phyloP scores from a whole-genome alignment of 2,797 vertebrate species.

The Mormyrus proboscirostris region DNA sequence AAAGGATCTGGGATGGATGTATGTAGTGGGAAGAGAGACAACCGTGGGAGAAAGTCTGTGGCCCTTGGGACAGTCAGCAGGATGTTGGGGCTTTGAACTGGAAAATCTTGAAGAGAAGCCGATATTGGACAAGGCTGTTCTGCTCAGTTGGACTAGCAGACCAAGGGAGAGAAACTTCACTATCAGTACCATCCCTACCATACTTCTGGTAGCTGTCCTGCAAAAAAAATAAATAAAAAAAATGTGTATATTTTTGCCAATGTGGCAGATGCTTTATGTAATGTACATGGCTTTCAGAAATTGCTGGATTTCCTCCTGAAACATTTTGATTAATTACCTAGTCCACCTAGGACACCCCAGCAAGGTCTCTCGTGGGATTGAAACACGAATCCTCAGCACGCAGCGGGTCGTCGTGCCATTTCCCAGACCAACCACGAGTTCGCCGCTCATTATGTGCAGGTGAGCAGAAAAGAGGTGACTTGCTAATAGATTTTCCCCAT shows the following conservation, averaged over 20 bases:
- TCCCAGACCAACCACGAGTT: slow-evolving; percentile 14
- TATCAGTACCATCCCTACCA: neutral
- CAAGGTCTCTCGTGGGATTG: neutral
- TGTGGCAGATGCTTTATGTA: neutral
- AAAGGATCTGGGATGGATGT: neutral
- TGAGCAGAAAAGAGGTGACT: slow-evolving; percentile 3
- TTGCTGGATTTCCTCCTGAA: neutral
- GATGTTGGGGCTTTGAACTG: neutral
- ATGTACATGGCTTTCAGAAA: neutral
- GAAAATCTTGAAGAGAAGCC: slow-evolving; percentile 4
- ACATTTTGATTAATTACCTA: neutral
- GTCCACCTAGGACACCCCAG: neutral
- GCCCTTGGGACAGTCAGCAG: neutral
- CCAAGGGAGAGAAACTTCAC: slow-evolving; percentile 5
- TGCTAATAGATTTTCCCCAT: neutral
- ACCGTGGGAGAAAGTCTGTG: neutral
- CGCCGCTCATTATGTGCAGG: neutral
- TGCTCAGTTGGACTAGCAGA: neutral
- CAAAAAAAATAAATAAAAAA: neutral
- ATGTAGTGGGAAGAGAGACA: neutral
- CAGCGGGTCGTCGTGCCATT: neutral
- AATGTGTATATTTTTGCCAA: neutral
- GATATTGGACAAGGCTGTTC: neutral
- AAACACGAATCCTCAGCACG: neutral
- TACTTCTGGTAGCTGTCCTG: neutral